Evolutionary conservation across 2,113 vertebrate genomes (phyloP).

Genomic region (Podocnemis expansa): DNA sequence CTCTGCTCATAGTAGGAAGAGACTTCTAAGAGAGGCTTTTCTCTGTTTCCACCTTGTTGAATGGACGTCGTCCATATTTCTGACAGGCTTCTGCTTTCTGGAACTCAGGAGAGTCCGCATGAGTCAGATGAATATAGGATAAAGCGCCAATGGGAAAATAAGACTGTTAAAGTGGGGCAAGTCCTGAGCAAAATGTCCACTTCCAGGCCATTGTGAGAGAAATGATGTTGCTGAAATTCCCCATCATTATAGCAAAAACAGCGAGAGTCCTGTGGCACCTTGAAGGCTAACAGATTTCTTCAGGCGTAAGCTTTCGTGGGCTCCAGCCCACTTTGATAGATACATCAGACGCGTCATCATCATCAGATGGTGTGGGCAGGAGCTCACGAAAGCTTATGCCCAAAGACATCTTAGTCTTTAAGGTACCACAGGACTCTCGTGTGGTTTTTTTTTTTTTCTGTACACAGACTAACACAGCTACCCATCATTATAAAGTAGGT

Average conservation of each 20-base stretch:
- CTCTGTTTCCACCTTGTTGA: conserved; percentile 2
- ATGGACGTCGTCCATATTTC: neutral
- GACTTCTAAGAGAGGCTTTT: neutral
- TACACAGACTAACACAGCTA: too few relatives aligned
- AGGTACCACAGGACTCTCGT: too few relatives aligned
- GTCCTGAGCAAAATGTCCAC: neutral
- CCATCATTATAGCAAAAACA: neutral
- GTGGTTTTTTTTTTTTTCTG: too few relatives aligned
- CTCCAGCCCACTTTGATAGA: too few relatives aligned
- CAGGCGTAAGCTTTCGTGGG: too few relatives aligned
- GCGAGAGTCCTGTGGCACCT: too few relatives aligned
- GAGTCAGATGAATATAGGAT: neutral
- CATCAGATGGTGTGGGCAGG: too few relatives aligned
- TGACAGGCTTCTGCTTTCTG: neutral
- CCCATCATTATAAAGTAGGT: conserved; percentile 30
- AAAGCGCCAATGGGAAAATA: conserved; percentile 10
- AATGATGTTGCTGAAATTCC: neutral
- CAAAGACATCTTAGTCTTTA: too few relatives aligned
- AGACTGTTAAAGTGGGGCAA: neutral
- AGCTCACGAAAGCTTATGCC: too few relatives aligned
- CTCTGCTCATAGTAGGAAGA: neutral
- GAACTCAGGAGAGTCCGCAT: neutral
- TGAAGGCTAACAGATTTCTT: too few relatives aligned
- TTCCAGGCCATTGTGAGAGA: neutral
- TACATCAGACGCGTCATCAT: too few relatives aligned